Conservation (phyloP, 2,888 invertebrate species). For the Pristionchus mayeri region DNA sequence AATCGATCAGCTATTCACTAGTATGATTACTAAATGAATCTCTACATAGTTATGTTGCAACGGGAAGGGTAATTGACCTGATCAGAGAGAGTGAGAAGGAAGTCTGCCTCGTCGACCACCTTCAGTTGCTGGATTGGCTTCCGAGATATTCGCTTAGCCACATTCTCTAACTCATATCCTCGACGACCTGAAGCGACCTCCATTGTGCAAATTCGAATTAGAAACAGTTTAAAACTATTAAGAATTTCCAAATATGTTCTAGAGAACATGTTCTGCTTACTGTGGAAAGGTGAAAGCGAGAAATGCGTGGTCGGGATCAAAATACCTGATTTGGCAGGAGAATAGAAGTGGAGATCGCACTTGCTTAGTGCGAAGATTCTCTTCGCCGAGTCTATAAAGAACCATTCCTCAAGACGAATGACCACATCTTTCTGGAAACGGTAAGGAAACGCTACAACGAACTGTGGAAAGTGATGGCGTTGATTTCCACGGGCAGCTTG, state of each 20-base stretch:
- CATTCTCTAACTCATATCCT: conserved; percentile 33
- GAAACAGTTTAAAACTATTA: too few species aligned
- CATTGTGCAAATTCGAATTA: too few species aligned
- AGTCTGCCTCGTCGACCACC: conserved; percentile 47
- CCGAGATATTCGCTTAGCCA: conserved; percentile 36
- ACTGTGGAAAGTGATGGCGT: conserved; percentile 61
- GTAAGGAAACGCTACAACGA: not conserved
- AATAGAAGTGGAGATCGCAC: conserved; percentile 34
- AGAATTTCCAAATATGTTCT: too few species aligned
- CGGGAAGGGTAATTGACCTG: not conserved
- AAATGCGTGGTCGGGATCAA: not conserved
- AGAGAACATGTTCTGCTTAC: too few species aligned
- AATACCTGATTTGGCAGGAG: conserved; percentile 27
- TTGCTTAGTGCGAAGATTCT: conserved; percentile 44
- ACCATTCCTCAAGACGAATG: not conserved
- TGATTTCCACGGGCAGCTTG: conserved; percentile 65
- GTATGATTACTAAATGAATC: not conserved
- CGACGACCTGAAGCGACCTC: conserved; percentile 39
- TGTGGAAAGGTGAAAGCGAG: not conserved
- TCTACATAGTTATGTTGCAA: too few species aligned
- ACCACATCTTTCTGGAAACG: not conserved
- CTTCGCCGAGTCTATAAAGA: conserved; percentile 22
- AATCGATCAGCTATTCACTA: not conserved
- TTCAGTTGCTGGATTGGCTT: conserved; percentile 46
- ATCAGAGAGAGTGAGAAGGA: conserved; percentile 42